phyloP scores from a whole-genome alignment of 2,113 vertebrate species.

The Apteryx mantelli region DNA sequence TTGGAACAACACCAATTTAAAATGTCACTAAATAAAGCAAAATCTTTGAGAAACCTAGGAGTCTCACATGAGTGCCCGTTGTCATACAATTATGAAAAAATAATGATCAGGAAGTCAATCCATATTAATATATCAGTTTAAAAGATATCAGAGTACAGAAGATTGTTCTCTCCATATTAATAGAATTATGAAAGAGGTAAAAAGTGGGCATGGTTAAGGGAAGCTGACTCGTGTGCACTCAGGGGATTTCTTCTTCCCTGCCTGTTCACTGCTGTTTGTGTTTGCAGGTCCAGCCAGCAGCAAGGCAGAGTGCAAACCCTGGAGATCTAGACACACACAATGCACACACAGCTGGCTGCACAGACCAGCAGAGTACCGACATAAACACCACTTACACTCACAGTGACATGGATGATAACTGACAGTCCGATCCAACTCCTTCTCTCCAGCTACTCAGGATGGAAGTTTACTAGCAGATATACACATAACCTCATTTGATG shows the following conservation, averaged over 20 bases:
- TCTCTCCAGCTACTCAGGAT: neutral
- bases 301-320: accelerated
- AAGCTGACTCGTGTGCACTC: neutral
- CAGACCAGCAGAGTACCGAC: no score
- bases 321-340: neutral
- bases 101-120: neutral
- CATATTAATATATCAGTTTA: neutral
- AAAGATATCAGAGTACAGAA: neutral
- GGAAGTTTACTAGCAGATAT: neutral
- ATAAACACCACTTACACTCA: no score
- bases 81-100: neutral
- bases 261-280: neutral
- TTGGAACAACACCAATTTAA: neutral
- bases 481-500: neutral
- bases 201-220: neutral
- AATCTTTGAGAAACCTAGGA: neutral
- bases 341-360: no score
- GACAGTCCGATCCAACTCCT: neutral
- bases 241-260: neutral
- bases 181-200: neutral
- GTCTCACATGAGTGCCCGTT: neutral
- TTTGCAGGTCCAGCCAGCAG: neutral
- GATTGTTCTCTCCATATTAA: neutral
- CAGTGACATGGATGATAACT: no score
- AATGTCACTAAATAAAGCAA: neutral